Evolutionary conservation across 2,113 vertebrate genomes (phyloP), one percentile per base, ranked within the genome.

Genomic region (Vanacampus margaritifer): DNA sequence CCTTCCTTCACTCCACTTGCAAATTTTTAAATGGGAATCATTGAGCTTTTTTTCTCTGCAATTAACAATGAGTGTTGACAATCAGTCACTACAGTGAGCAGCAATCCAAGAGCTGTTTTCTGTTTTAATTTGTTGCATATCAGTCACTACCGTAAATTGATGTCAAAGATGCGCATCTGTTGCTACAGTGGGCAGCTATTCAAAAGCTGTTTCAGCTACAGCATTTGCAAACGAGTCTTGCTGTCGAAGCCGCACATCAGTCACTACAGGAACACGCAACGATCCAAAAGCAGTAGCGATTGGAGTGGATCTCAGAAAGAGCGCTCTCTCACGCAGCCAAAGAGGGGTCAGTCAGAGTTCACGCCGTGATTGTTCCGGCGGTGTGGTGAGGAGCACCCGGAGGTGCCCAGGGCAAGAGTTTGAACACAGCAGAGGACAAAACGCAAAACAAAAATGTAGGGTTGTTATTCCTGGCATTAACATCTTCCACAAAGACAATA

Each of bases 391-490:
- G 26, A 62, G n/a, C 37, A 62, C 12, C 23, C n/a, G 1, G 36
- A 39, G 12, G 17, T 61, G 58, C 58, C 60, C 26, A 11, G 8
- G 1, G 48, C n/a, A 2, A 50, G 21, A 8, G 21, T 50, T 50
- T 50, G 8, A 11, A 48, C 19, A n/a, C 26, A 24, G 5, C 13
- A 24, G 23, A 26, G 3, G 1, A 56, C 17, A 26, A 28, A 14
- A 19, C 16, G 36, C 53, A 56, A 65, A 69, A 39, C 13, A 70
- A 37, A n/a, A 59, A 37, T 32, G 21, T 36, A 24, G 69, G 51
- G 54, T 35, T 65, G 28, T 75, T 72, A 65, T 61, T 59, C 35
- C 12, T 10, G 35, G 23, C 63, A 53, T 61, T 23, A 54, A 66
- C 41, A 13, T 39, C 36, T 11, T 13, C 9, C 24, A 39, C 41